These are phyloP conservation scores for Chrysogorgia sp. DNA, from an alignment of 92 coral and sea anemone genomes.

Conservation along the genomic window DNA sequence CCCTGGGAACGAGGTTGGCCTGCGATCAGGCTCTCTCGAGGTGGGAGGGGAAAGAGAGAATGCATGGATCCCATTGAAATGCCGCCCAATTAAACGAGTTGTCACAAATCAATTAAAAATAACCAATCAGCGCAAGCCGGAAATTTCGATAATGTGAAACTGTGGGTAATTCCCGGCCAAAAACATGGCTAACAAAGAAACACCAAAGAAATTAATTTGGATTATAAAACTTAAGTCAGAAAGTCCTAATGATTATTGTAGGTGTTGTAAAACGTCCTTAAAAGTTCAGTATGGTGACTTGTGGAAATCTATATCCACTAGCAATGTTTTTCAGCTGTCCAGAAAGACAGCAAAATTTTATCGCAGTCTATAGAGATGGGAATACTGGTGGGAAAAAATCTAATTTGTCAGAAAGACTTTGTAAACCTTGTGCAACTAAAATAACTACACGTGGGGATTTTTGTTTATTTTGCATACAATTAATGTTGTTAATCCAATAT, in stretches of 20 bases:
- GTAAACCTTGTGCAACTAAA: conserved; percentile 37
- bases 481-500: neutral
- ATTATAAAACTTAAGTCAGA: too few relatives aligned
- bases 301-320: conserved; percentile 25
- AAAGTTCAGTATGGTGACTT: conserved; percentile 25
- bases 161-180: too few relatives aligned
- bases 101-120: too few relatives aligned
- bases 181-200: too few relatives aligned
- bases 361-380: neutral
- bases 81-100: conserved; percentile 19
- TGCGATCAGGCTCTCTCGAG: too few relatives aligned
- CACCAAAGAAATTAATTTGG: too few relatives aligned
- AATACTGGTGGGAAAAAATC: conserved; percentile 5
- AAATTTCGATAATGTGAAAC: too few relatives aligned
- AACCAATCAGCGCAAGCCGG: too few relatives aligned
- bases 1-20: too few relatives aligned
- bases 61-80: conserved; percentile 38
- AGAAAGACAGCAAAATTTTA: conserved; percentile 23
- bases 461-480: too few relatives aligned
- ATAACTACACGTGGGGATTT: too few relatives aligned
- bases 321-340: conserved; percentile 16
- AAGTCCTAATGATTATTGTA: too few relatives aligned
- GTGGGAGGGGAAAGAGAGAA: conserved; percentile 29
- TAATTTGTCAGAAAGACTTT: conserved; percentile 27
- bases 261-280: conserved; percentile 24